Conservation (phyloP, 2,797 vertebrate genomes). For the Tragelaphus eurycerus region DNA sequence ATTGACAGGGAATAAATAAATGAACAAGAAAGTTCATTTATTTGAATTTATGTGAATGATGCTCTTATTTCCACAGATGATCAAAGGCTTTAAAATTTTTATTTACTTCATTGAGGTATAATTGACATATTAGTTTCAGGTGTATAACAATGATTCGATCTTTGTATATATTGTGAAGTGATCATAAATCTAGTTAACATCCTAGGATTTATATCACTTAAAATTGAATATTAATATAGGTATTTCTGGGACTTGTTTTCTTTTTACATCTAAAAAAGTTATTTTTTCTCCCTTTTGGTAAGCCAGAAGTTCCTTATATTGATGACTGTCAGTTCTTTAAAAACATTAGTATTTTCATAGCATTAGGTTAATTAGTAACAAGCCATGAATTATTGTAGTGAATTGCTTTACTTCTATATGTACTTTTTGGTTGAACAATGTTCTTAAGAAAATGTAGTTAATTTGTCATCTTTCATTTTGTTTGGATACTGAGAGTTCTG, state of each 20-base stretch:
- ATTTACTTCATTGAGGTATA: not conserved
- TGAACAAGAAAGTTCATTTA: not conserved
- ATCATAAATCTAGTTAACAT: not conserved
- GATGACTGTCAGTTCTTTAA: not conserved
- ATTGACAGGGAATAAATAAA: not conserved
- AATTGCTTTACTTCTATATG: not conserved
- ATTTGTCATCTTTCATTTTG: slow-evolving; percentile 5
- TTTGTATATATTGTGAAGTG: not conserved
- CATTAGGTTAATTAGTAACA: slow-evolving; percentile 38
- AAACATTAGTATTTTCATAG: slow-evolving; percentile 27
- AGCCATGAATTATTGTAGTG: slow-evolving; percentile 28
- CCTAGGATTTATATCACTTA: slow-evolving; percentile 40
- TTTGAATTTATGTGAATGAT: slow-evolving; percentile 3
- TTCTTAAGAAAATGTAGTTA: slow-evolving; percentile 45
- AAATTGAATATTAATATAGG: slow-evolving; percentile 42
- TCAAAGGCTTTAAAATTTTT: not conserved
- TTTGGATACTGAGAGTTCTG: slow-evolving; percentile 15
- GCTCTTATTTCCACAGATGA: slow-evolving; percentile 42
- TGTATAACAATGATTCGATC: not conserved
- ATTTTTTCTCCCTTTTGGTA: slow-evolving; percentile 25
- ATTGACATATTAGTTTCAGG: not conserved
- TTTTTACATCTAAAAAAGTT: slow-evolving; percentile 31
- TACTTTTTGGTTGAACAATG: slow-evolving; percentile 30
- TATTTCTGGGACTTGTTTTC: not conserved
- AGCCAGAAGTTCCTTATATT: not conserved